A percentile compares a stretch with the other conserved stretches of the same genome.
Conservation (phyloP, 2,113 vertebrate genomes). For the Gallinago paraguaiae region DNA sequence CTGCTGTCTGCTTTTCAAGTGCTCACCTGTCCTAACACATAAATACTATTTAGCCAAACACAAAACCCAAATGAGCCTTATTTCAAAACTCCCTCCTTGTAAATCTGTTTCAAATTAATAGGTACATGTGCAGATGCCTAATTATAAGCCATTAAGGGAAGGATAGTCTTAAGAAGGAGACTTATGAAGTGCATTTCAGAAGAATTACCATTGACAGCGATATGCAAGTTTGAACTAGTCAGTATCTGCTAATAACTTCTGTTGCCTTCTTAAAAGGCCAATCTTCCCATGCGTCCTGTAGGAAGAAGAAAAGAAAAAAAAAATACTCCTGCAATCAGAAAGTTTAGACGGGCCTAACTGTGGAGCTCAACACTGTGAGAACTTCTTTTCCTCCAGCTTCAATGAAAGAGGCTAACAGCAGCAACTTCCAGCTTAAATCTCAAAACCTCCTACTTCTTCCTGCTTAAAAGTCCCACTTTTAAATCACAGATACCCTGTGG, state of each 20-base stretch:
- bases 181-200: not conserved
- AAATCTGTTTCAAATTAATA: constrained; percentile 23
- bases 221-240: not conserved
- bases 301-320: not conserved
- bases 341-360: not conserved
- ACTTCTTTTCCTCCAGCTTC: not conserved
- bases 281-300: not conserved
- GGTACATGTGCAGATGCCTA: not conserved
- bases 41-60: constrained; percentile 8
- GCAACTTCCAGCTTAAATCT: not conserved
- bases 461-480: not conserved
- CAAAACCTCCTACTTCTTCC: not conserved
- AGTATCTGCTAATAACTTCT: not conserved
- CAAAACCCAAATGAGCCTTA: not conserved
- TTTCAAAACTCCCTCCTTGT: constrained; percentile 9
- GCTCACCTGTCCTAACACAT: not conserved
- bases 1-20: not conserved
- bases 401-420: not conserved
- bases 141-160: not conserved
- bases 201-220: not conserved
- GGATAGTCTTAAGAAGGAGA: not conserved
- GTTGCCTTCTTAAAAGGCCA: not conserved
- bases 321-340: not conserved
- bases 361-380: not conserved
- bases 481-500: not conserved